These are phyloP conservation scores for Tarsius wallacei DNA, from an alignment of 2,797 vertebrate genomes.

Conservation along the genomic window DNA sequence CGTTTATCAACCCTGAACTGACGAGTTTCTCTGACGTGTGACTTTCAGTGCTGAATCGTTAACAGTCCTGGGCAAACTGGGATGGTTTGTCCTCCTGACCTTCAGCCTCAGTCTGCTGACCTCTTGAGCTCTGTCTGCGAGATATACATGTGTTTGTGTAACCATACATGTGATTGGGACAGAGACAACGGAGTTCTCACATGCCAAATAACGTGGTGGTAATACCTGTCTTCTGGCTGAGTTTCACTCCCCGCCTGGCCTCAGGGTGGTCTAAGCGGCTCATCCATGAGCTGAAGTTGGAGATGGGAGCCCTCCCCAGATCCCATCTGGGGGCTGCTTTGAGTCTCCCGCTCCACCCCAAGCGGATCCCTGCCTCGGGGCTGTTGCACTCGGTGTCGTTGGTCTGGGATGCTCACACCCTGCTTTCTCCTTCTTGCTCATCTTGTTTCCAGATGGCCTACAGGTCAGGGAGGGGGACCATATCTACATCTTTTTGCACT, in stretches of 20 bases:
- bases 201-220: too few relatives aligned
- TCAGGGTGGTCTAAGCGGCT: background rate
- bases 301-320: fast-evolving
- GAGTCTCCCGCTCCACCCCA: background rate
- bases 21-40: background rate
- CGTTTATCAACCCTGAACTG: background rate
- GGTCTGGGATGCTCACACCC: too few relatives aligned
- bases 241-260: too few relatives aligned
- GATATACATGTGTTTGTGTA: background rate
- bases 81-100: background rate
- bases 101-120: background rate
- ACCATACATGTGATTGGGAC: background rate
- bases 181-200: background rate
- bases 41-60: background rate
- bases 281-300: fast-evolving
- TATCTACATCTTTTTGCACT: too few relatives aligned
- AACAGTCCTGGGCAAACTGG: background rate
- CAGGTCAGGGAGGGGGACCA: too few relatives aligned
- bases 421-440: background rate
- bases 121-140: background rate
- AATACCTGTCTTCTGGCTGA: background rate
- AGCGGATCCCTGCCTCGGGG: background rate
- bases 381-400: background rate
- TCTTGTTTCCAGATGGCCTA: background rate
- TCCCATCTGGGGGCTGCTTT: too few relatives aligned